Base-by-base conservation (phyloP, 2,888 invertebrate species). In the Petrolisthes manimaculis region DNA sequence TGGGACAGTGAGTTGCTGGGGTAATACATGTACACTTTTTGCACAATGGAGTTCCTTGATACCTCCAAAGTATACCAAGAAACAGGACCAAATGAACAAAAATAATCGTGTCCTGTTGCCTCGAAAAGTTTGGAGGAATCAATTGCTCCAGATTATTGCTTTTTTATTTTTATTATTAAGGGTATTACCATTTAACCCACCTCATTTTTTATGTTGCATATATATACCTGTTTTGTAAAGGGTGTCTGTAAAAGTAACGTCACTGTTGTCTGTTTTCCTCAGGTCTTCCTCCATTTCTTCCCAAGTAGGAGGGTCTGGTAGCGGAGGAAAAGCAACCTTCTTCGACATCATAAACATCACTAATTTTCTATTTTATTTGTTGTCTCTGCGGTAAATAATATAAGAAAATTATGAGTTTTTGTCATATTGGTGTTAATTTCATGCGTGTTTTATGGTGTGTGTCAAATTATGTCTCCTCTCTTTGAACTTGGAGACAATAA, bases 211-310 rank as follows among this genome's bases (percentile, higher is more conserved):
- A 67, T 12, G 67, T 3, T 12, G 18, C 5, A 14, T 24, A 54
- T 14, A 14, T 24, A 54, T 77, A 86, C 86, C 81, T 75, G 37
- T 6, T 18, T 6, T 86, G 0, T 24, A 12, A 14, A 61, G 51
- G 53, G 61, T 24, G 12, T 81, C 12, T 4, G 67, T 37, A 21
- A 87, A 87, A 5, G 83, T 78, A 0, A 83, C 37, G 54, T 87
- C 86, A 5, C 71, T 51, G 3, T 83, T 81, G 21, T n/a, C 53
- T 12, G 86, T 51, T 21, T 51, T 75, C 18, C 54, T 81, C 4
- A 87, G 78, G 78, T 87, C 86, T n/a, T 78, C 86, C 77, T 86
- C 83, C 86, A 86, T 86, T 51, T 86, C 61, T 18, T 87, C 86
- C 86, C 86, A 87, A 14, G 69, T 67, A 2, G 86, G 86, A 24